These are phyloP conservation scores for Scytalopus superciliaris DNA, from an alignment of 2,113 vertebrate genomes.

Conservation along the genomic window DNA sequence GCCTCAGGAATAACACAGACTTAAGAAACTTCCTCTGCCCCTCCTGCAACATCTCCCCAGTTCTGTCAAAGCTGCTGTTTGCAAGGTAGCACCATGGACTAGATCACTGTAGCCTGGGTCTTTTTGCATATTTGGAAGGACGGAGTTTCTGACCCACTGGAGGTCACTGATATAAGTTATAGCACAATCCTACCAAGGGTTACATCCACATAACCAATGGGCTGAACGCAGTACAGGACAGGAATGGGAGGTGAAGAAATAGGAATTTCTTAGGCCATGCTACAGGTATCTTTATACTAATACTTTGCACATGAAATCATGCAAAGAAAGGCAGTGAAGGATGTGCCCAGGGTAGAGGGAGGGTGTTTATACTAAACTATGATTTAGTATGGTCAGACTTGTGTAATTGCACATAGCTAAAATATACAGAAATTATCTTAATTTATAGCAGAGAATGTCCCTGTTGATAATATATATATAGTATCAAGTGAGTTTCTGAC, in stretches of 20 bases:
- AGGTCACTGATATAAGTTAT: not conserved
- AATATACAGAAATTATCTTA: not conserved
- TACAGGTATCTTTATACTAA: not conserved
- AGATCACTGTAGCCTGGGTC: not conserved
- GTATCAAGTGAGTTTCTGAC: not conserved
- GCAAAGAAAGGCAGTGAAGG: not conserved
- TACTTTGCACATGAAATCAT: not conserved
- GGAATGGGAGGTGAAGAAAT: not conserved
- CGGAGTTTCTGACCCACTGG: not conserved
- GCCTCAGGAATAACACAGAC: not conserved
- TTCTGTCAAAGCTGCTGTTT: not conserved
- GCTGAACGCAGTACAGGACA: not conserved
- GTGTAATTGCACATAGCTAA: not conserved
- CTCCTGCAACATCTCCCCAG: not conserved
- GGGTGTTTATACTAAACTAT: not conserved
- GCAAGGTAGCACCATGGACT: not conserved
- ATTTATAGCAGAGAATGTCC: not conserved
- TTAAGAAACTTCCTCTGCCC: not conserved
- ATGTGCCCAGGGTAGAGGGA: not conserved
- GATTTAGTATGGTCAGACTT: not conserved
- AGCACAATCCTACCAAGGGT: not conserved
- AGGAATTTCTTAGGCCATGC: not conserved
- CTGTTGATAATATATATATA: not conserved
- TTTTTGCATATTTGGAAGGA: not conserved
- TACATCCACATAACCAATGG: not conserved